Evolutionary conservation across 2,888 invertebrate genomes (phyloP).

Genomic region (Drosophila trichaetosa): DNA sequence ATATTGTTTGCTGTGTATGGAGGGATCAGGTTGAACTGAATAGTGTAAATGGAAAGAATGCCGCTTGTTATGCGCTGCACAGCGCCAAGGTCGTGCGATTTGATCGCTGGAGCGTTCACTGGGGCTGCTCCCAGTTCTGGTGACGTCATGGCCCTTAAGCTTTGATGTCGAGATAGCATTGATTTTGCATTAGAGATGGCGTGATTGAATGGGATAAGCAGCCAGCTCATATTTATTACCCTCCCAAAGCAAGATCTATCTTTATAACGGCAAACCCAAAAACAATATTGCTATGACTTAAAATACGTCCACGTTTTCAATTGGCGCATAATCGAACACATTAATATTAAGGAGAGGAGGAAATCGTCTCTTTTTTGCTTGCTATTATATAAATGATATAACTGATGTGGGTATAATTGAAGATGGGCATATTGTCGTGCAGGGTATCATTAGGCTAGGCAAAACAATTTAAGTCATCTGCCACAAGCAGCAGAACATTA

Average conservation of each 20-base stretch:
- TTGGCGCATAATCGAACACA: conserved; percentile 25
- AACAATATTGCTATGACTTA: background rate
- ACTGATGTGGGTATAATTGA: conserved; percentile 79
- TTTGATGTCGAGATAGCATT: conserved; percentile 6
- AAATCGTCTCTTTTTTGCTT: background rate
- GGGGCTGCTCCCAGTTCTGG: conserved; percentile 25
- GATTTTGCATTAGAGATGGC: background rate
- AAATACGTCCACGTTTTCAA: conserved; percentile 11
- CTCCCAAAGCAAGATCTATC: background rate
- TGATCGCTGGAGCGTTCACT: conserved; percentile 57
- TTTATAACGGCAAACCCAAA: conserved; percentile 2
- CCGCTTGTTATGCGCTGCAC: conserved; percentile 57
- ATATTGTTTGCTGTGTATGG: conserved; percentile 3
- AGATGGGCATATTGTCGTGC: conserved; percentile 58
- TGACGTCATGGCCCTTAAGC: conserved; percentile 51
- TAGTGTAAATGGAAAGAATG: conserved; percentile 30
- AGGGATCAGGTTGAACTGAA: conserved; percentile 30
- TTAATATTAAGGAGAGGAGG: background rate
- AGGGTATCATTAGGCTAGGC: conserved; percentile 78
- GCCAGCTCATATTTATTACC: background rate
- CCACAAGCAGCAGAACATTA: conserved; percentile 77
- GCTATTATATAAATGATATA: conserved; percentile 34
- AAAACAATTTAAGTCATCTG: conserved; percentile 81
- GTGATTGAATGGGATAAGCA: background rate
- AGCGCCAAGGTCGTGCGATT: conserved; percentile 60